These are phyloP conservation scores for Ectropis crepuscularia DNA, from an alignment of 2,888 invertebrate species.

Conservation along the genomic window DNA sequence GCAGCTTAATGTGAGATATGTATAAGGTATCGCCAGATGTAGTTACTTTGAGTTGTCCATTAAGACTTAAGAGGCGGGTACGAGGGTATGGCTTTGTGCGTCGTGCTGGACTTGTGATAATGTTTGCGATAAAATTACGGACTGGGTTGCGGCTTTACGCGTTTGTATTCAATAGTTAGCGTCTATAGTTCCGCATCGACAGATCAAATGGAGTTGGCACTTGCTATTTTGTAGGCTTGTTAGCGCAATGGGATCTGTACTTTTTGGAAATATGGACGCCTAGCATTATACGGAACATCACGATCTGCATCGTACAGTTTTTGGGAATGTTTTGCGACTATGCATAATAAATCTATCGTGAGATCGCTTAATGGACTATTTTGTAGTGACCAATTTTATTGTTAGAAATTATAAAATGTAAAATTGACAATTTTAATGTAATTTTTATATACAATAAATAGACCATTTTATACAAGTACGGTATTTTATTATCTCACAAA, in stretches of 20 bases:
- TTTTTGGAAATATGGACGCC: no score
- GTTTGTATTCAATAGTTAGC: slow-evolving; percentile 46
- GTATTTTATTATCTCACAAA: slow-evolving; percentile 62
- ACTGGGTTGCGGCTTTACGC: slow-evolving; percentile 47
- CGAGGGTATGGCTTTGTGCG: slow-evolving; percentile 32
- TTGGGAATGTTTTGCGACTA: slow-evolving; percentile 66
- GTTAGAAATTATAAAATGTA: slow-evolving; percentile 77
- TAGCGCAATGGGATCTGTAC: no score
- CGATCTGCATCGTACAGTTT: slow-evolving; percentile 48
- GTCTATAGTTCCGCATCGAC: no score
- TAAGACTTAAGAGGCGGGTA: slow-evolving; percentile 28
- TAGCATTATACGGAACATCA: slow-evolving; percentile 38
- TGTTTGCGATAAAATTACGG: slow-evolving; percentile 45
- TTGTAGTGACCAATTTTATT: slow-evolving; percentile 84
- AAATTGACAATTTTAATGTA: slow-evolving; percentile 85
- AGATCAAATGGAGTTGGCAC: no score
- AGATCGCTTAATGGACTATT: slow-evolving; percentile 82
- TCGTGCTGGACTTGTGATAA: slow-evolving; percentile 38
- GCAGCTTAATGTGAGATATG: slow-evolving; percentile 7
- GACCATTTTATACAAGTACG: slow-evolving; percentile 81
- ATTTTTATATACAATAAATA: slow-evolving; percentile 85
- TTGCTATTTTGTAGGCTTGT: no score
- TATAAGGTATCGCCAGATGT: slow-evolving; percentile 19
- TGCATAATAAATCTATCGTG: slow-evolving; percentile 75
- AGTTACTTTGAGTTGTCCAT: slow-evolving; percentile 29